A percentile compares a stretch with the other conserved stretches of the same genome.
These are phyloP conservation scores for Mormoops blainvillei DNA, from an alignment of 2,113 vertebrate species.

Conservation along the genomic window DNA sequence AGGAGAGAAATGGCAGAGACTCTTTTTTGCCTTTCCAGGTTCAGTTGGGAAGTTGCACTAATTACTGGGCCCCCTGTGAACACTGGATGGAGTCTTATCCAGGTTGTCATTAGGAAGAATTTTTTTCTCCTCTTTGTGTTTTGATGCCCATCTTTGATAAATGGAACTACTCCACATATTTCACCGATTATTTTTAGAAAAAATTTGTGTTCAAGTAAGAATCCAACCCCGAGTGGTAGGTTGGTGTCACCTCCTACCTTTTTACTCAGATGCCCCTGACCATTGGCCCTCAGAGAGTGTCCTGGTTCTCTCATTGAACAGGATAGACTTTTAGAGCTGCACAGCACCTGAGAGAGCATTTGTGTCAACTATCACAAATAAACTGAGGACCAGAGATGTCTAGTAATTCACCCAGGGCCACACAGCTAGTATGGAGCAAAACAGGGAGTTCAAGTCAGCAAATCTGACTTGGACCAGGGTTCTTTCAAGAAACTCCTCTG, in stretches of 20 bases:
- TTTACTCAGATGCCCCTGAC: not conserved
- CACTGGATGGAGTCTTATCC: not conserved
- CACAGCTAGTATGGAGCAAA: not conserved
- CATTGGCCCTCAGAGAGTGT: not conserved
- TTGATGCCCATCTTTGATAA: not conserved
- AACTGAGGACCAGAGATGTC: not conserved
- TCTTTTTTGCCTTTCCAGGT: not conserved
- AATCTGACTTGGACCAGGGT: not conserved
- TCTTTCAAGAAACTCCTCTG: not conserved
- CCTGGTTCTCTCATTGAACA: not conserved
- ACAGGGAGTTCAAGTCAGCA: not conserved
- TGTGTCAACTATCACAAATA: not conserved
- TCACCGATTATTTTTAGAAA: not conserved
- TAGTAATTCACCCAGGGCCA: not conserved
- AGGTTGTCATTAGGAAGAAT: not conserved
- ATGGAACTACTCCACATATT: not conserved
- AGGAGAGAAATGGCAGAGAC: not conserved
- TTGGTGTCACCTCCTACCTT: not conserved
- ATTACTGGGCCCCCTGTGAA: not conserved
- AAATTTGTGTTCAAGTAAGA: not conserved
- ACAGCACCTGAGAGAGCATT: not conserved
- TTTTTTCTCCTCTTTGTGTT: not conserved
- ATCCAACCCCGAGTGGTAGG: not conserved
- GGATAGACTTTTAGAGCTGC: not conserved
- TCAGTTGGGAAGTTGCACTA: rapidly evolving